Evolutionary conservation across 2,113 vertebrate species (phyloP).

Genomic region (Anthoscopus minutus): DNA sequence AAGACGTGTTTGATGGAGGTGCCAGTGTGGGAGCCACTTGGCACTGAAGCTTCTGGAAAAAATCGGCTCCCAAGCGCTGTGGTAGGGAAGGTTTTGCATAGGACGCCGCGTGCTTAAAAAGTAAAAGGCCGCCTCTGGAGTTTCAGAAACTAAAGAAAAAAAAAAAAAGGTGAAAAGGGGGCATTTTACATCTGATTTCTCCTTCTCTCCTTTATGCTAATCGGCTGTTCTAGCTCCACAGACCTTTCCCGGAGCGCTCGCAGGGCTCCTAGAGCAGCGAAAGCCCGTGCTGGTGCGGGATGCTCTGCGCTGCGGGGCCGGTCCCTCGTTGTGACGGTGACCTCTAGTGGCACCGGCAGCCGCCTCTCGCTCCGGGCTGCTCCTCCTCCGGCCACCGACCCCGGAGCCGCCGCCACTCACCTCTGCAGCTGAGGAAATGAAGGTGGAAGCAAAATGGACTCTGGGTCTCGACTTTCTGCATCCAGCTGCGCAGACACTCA

Average conservation of each 20-base stretch:
- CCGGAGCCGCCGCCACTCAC: fast-evolving
- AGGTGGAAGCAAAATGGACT: fast-evolving
- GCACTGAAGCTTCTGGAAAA: not conserved
- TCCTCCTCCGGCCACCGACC: fast-evolving
- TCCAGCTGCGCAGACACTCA: fast-evolving
- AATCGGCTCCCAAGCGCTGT: not conserved
- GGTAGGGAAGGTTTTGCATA: not conserved
- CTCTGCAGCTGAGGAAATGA: fast-evolving
- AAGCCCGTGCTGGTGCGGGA: too few relatives aligned
- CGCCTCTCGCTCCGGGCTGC: not conserved
- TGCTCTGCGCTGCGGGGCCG: not conserved
- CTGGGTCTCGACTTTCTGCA: fast-evolving
- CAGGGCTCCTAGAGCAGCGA: too few relatives aligned
- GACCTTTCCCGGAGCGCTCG: too few relatives aligned
- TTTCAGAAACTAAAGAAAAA: not conserved
- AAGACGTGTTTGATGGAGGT: not conserved
- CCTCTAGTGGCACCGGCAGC: constrained; percentile 27
- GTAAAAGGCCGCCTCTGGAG: too few relatives aligned
- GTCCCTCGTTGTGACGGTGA: not conserved
- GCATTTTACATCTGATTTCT: not conserved
- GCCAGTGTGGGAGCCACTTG: not conserved
- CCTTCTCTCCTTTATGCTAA: too few relatives aligned
- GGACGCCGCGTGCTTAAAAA: not conserved
- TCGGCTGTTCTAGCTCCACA: fast-evolving
- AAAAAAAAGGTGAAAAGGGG: not conserved